These are phyloP conservation scores for Micrasema longulum DNA, from an alignment of 1,140 invertebrate genomes.

Conservation along the genomic window DNA sequence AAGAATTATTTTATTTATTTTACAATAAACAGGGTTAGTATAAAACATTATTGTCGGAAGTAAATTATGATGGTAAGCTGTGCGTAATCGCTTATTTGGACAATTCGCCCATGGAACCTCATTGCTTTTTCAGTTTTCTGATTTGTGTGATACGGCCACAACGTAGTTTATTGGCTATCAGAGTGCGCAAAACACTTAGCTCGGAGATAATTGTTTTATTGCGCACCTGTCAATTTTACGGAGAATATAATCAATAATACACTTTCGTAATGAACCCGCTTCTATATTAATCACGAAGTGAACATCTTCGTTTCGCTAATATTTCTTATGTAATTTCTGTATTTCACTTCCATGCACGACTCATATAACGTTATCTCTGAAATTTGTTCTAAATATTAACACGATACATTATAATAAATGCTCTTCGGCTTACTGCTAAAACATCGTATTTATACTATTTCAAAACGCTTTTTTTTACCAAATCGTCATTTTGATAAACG, in stretches of 20 bases:
- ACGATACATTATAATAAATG: not conserved
- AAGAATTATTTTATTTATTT: no score
- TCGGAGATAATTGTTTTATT: conserved; percentile 16
- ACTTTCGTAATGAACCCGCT: conserved; percentile 21
- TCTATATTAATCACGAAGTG: conserved; percentile 14
- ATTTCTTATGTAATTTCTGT: not conserved
- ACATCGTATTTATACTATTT: no score
- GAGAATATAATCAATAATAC: conserved; percentile 20
- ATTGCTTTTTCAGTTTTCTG: no score
- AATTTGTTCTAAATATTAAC: conserved; percentile 14
- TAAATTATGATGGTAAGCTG: no score
- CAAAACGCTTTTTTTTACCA: no score
- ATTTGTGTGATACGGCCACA: no score
- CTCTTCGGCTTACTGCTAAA: no score
- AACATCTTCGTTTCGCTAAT: conserved; percentile 26
- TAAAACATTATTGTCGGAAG: no score
- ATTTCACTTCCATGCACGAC: conserved; percentile 13
- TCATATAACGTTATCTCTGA: not conserved
- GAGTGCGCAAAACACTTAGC: not conserved
- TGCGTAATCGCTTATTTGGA: no score
- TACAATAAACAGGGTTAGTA: no score
- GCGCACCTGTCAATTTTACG: conserved; percentile 5
- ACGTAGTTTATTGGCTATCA: conserved; percentile 4
- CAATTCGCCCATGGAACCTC: no score
- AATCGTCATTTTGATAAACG: no score